Percentiles rank a stretch among this genome's conserved stretches.
Evolutionary conservation across 2,797 vertebrate genomes (phyloP).

Genomic region (Eulemur coronatus): DNA sequence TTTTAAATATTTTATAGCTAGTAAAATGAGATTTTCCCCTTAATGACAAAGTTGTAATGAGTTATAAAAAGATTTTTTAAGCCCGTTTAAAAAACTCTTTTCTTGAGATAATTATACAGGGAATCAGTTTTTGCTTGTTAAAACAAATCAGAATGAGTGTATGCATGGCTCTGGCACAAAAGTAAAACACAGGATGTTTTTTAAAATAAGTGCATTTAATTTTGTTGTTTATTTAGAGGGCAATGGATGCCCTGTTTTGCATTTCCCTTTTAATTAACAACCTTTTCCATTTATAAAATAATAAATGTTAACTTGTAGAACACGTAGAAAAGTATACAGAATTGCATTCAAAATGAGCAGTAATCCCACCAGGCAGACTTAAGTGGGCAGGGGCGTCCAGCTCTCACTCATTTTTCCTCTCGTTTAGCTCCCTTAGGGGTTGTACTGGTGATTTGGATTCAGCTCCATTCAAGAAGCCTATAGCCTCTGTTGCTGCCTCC

Average conservation of each 20-base stretch:
- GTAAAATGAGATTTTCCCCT: not conserved
- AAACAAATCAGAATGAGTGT: not conserved
- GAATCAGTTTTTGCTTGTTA: conserved; percentile 30
- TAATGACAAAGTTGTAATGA: not conserved
- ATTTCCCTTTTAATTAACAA: not conserved
- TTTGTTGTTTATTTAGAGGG: conserved; percentile 3
- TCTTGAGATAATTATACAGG: not conserved
- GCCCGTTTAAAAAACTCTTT: not conserved
- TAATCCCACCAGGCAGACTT: not conserved
- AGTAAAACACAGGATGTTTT: not conserved
- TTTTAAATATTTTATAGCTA: not conserved
- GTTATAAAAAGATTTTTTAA: conserved; percentile 6
- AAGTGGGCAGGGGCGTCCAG: not conserved
- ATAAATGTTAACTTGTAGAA: not conserved
- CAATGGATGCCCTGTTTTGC: not conserved
- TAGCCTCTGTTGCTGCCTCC: not conserved
- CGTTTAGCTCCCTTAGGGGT: not conserved
- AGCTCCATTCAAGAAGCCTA: not conserved
- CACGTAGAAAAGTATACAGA: not conserved
- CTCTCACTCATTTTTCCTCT: not conserved
- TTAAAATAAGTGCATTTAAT: not conserved
- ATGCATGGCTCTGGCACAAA: not conserved
- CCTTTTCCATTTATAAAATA: not conserved
- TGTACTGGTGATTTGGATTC: not conserved
- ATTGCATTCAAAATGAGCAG: not conserved